phyloP scores from a whole-genome alignment of 2,797 vertebrate species.

The Margarornis squamiger region DNA sequence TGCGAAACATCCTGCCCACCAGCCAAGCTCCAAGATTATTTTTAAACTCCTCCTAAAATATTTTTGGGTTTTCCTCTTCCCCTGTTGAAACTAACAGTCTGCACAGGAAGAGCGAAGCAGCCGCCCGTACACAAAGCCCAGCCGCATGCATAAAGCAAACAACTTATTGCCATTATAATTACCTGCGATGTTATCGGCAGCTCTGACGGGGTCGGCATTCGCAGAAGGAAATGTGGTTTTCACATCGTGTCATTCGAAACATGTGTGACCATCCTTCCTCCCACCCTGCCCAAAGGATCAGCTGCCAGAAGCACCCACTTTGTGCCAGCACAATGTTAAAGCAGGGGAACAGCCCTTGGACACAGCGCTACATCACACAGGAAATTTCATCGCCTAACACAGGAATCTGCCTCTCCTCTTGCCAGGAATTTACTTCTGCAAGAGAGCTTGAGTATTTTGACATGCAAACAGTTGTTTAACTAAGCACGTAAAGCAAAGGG shows the following conservation, averaged over 20 bases:
- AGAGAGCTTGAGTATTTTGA: neutral
- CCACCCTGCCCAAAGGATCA: neutral
- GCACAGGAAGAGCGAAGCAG: constrained; percentile 36
- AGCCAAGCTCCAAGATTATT: constrained; percentile 13
- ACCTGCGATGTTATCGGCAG: constrained; percentile 45
- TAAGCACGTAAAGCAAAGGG: neutral
- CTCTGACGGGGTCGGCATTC: neutral
- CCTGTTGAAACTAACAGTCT: constrained; percentile 40
- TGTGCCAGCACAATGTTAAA: rapidly evolving
- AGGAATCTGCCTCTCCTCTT: neutral
- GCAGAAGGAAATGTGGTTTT: neutral
- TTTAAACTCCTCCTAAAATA: constrained; percentile 61
- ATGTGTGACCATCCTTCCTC: neutral
- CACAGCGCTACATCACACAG: neutral
- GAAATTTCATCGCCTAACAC: neutral
- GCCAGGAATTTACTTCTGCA: neutral
- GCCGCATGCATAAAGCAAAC: neutral
- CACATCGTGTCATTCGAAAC: neutral
- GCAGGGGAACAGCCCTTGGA: neutral
- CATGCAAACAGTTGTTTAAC: neutral
- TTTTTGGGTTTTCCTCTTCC: constrained; percentile 61
- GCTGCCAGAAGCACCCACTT: neutral
- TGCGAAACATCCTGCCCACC: constrained; percentile 19
- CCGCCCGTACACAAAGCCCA: neutral
- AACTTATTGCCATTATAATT: constrained; percentile 1